Conservation (phyloP, 2,797 vertebrate species). For the Phyllotis vaccarum region DNA sequence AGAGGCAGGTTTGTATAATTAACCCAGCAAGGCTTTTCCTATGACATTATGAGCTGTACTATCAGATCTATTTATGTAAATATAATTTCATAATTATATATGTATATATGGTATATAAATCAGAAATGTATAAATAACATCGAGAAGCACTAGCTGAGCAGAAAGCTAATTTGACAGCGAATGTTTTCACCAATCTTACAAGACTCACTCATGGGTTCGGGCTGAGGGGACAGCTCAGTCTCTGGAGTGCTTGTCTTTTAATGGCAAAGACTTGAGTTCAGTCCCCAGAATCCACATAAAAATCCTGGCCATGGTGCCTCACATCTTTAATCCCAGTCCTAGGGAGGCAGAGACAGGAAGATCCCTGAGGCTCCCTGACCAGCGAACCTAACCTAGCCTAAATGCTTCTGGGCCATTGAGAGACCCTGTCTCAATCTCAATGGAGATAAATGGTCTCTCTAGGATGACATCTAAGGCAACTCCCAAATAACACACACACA, state of each 20-base stretch:
- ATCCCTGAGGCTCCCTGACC: background rate
- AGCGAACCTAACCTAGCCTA: background rate
- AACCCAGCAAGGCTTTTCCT: background rate
- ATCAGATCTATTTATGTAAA: background rate
- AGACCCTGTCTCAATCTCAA: background rate
- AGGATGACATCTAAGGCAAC: background rate
- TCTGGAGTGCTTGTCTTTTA: background rate
- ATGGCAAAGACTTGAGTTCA: background rate
- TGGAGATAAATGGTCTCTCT: background rate
- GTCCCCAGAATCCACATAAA: background rate
- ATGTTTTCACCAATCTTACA: background rate
- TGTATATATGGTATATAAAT: background rate
- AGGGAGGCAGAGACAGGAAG: background rate
- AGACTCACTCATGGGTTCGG: background rate
- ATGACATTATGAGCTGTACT: background rate
- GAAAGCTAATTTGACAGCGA: background rate
- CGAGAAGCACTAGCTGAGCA: background rate
- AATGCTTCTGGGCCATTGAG: background rate
- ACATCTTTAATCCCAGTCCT: background rate
- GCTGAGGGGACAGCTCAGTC: background rate
- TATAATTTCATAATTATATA: background rate
- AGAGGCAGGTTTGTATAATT: background rate
- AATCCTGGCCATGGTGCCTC: background rate
- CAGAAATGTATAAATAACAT: background rate
- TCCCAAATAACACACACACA: background rate